phyloP scores from a whole-genome alignment of 2,797 vertebrate genomes.

The Chrysocyon brachyurus region DNA sequence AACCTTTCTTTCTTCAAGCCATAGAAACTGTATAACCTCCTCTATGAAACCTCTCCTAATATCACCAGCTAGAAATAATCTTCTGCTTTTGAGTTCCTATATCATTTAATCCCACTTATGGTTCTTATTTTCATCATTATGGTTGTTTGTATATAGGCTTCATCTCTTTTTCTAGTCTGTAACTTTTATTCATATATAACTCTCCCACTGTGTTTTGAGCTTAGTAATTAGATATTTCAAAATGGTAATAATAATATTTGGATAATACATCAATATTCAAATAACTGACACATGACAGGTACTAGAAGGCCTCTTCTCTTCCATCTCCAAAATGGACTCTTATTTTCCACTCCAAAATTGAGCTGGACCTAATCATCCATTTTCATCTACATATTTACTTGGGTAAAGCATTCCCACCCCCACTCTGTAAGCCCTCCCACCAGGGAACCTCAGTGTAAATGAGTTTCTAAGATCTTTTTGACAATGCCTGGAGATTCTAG shows the following conservation, averaged over 20 bases:
- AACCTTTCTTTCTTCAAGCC: not conserved
- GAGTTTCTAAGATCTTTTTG: not conserved
- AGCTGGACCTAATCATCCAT: not conserved
- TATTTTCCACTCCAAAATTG: not conserved
- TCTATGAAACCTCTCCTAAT: constrained; percentile 37
- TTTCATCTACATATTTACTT: not conserved
- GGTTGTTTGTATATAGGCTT: not conserved
- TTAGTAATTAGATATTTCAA: constrained; percentile 33
- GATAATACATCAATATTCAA: not conserved
- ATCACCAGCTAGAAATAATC: constrained; percentile 36
- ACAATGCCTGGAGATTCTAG: not conserved
- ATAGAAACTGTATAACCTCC: not conserved
- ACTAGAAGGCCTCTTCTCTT: not conserved
- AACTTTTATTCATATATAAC: not conserved
- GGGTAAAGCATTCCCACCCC: not conserved
- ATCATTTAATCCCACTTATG: constrained; percentile 28
- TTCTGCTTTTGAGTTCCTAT: constrained; percentile 7
- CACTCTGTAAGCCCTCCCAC: not conserved
- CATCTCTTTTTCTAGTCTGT: constrained; percentile 25
- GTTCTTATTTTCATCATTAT: not conserved
- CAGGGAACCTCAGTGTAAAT: not conserved
- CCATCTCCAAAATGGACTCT: not conserved
- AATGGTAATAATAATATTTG: not conserved
- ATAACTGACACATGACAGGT: not conserved
- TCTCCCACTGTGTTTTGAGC: constrained; percentile 21